These are phyloP conservation scores for Talpa occidentalis DNA, from an alignment of 2,113 vertebrate species.

Conservation along the genomic window DNA sequence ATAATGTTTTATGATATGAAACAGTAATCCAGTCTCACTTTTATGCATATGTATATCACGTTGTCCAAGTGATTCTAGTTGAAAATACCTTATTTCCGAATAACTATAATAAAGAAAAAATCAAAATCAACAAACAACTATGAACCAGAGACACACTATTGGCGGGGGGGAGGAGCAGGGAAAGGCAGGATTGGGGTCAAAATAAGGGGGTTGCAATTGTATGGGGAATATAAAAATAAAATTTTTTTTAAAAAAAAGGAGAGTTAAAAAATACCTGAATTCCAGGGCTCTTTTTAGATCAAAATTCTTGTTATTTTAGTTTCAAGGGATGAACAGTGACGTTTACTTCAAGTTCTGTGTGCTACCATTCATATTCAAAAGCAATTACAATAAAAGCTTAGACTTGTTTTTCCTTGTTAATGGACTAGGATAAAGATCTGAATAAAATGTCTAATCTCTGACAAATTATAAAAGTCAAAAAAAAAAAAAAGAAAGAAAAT, in stretches of 20 bases:
- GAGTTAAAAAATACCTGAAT: background rate
- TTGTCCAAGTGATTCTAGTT: background rate
- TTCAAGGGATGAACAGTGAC: background rate
- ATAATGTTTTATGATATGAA: background rate
- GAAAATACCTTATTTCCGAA: background rate
- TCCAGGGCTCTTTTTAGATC: background rate
- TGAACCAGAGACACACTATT: too few relatives aligned
- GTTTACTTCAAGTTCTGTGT: background rate
- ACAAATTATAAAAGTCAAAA: background rate
- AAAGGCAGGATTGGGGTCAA: too few relatives aligned
- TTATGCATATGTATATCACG: background rate
- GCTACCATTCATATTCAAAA: background rate
- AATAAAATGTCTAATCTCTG: background rate
- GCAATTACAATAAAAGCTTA: background rate
- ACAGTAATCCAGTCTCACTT: background rate
- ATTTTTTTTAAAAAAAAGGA: too few relatives aligned
- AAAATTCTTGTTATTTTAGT: slow-evolving; percentile 1
- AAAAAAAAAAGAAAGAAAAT: too few relatives aligned
- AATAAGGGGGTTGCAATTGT: too few relatives aligned
- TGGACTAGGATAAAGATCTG: background rate
- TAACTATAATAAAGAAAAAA: too few relatives aligned
- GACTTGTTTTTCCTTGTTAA: slow-evolving; percentile 23
- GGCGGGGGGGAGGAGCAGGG: too few relatives aligned
- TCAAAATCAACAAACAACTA: too few relatives aligned
- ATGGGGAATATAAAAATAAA: too few relatives aligned